Base-by-base conservation (phyloP, 2,888 invertebrate species). In the Trissolcus japonicus region DNA sequence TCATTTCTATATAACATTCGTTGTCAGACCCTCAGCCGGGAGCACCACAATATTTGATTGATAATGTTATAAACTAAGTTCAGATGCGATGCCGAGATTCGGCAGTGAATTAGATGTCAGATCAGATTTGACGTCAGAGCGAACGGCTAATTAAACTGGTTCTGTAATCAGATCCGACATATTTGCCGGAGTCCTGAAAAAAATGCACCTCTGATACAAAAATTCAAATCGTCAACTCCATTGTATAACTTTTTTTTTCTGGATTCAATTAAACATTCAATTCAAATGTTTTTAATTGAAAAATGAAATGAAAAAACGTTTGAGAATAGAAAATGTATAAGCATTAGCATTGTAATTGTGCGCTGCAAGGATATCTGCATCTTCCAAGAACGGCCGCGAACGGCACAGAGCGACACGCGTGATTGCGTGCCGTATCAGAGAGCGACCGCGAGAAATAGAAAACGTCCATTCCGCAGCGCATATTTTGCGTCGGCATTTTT, bases 291-390 rank as follows among this genome's bases (percentile, higher is more conserved):
- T 46, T 16, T 46, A 46, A 46, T 46, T 46, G n/a, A 14, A 46
- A 1, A 16, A 13, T 21, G 3, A 54, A 43, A 19, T n/a, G n/a
- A 14, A 43, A 62, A 53, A 13, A 17, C 11, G 19, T 54, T 40
- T 43, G 16, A 62, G 41, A 53, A 62, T 25, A 61, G 54, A 63
- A 61, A 61, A 63, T 46, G 46, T 35, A 35, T 35, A 29, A 9
- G 29, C 35, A n/a, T 63, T 53, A 53, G 35, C 35, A 46, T 46
- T 46, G 54, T 63, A 54, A 63, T 63, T 63, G 46, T 63, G 43
- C 16, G 7, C 1, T 17, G 63, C 55, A 63, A 63, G 63, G 55
- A 63, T 63, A 63, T 55, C 54, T 46, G 46, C 46, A 55, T 55
- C 63, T 63, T 35, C 35, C 54, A 63, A 63, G 63, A 54, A 63